Evolutionary conservation across 2,888 invertebrate genomes (phyloP).

Genomic region (Strigamia maritima): DNA sequence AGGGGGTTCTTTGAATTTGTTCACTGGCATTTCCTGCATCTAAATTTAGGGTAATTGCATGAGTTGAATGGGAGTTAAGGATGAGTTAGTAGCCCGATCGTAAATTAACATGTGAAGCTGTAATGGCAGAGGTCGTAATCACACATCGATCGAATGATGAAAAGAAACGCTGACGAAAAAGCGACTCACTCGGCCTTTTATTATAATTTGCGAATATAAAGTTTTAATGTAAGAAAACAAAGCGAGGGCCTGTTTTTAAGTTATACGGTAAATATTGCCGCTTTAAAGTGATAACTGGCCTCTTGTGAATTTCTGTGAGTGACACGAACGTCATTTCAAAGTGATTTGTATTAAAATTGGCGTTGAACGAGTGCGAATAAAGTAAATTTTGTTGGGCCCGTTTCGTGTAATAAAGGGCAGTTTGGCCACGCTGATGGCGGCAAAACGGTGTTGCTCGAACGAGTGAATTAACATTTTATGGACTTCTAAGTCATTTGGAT

Average conservation of each 20-base stretch:
- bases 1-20: constrained; percentile 20
- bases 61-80: constrained; percentile 25
- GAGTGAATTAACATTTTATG: constrained; percentile 37
- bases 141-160: constrained; percentile 4
- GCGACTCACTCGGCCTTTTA: background rate
- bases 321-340: constrained; percentile 14
- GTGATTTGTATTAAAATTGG: constrained; percentile 28
- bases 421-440: constrained; percentile 15
- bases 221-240: background rate
- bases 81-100: constrained; percentile 30
- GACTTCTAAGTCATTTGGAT: constrained; percentile 36
- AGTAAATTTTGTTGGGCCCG: constrained; percentile 22
- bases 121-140: constrained; percentile 18
- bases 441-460: background rate
- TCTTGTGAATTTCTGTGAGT: constrained; percentile 13
- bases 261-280: background rate
- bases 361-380: background rate
- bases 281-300: constrained; percentile 15
- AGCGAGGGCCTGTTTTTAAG: background rate
- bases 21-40: constrained; percentile 31
- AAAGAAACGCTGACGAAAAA: background rate
- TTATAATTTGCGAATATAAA: background rate
- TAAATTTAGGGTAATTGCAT: constrained; percentile 31
- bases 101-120: constrained; percentile 18
- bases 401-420: constrained; percentile 7